Evolutionary conservation across 35 echinoderm and acorn worm species (phyloP), one percentile per base, ranked within the genome.

Genomic region (Amphiura filiformis): DNA sequence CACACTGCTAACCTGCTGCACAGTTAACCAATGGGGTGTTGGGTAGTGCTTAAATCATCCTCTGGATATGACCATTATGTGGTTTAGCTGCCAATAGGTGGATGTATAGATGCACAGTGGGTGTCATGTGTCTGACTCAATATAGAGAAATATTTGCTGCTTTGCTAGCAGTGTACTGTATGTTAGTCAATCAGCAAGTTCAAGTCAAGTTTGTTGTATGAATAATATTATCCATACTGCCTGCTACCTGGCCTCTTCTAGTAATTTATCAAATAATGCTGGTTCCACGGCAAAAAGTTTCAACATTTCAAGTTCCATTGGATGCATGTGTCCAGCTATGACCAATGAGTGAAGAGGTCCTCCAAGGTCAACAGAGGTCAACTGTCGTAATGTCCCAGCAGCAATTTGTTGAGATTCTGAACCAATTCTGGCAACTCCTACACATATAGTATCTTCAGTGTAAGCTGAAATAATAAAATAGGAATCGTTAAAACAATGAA

Each of bases 281-380:
- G 82, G 37, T 26, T 89, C 80, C 35, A 94, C 76, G 37, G 96
- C 90, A 88, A 99, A 92, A 34, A 84, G 76, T 52, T 81, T 94
- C 0, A 99, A 80, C 96, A 99, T 99, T 39, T 94, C 92, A 12
- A 92, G 79, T 82, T 99, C 96, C 26, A 99, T 56, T 33, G 92
- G 96, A 80, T 99, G 96, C 96, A 99, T 99, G 79, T 92, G 86
- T 84, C 96, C 96, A 75, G 96, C 93, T 36, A 99, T 99, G 82
- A 99, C 90, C 82, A 99, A 93, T 81, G 96, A 99, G 84, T 99
- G 96, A 31, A 99, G 84, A 76, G 96, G 96, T 37, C 64, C 90
- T n/a, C 96, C 96, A 1, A 99, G 87, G 81, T 99, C 96, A 47
- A 84, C 87, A 4, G 87, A 76, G 28, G 86, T 86, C 81, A 99